Evolutionary conservation across 2,113 vertebrate genomes (phyloP), one percentile per base, ranked within the genome.

Genomic region (Salvelinus namaycush): DNA sequence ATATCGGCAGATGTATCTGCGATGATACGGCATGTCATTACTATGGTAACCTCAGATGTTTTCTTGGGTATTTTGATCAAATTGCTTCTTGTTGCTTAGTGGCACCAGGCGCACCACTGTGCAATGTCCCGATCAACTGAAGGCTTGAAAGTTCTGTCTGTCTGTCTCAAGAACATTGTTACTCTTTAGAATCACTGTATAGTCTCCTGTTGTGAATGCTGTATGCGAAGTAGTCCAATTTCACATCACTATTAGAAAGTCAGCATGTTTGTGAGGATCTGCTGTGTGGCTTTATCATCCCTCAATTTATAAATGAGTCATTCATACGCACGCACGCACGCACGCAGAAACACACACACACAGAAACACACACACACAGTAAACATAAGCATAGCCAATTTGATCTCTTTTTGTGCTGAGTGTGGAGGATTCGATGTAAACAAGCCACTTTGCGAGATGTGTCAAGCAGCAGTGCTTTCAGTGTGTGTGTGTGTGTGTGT

Each of bases 41-140:
- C 86, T 81, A 89, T 87, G 87, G 87, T 70, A 89, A 88, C 87
- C 69, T 90, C 83, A 79, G 81, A 88, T 84, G 85, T 89, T 90
- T 87, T 89, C 83, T 84, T 11, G 84, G 85, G 69, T 72, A 82
- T 89, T 20, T 34, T 34, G 67, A 34, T 68, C 39, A 9, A 11
- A 44, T 44, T 44, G 39, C 39, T 44, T 44, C 31, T 83, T 84
- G 89, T 80, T 79, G 81, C 83, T 82, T 85, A 85, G 86, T 84
- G 80, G 83, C 79, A 81, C 59, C n/a, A 62, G 18, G 20, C 12
- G 59, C 66, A 68, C 4, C 49, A 70, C 75, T 62, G 82, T 74
- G 82, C 31, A 44, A 54, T 18, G 14, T 51, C 49, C 14, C 3
- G 3, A 18, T 54, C 12, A 1, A 54, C 51, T 81, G 76, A 83